These are phyloP conservation scores for Dasysyrphus tricinctus DNA, from an alignment of 2,888 invertebrate genomes.

Conservation along the genomic window DNA sequence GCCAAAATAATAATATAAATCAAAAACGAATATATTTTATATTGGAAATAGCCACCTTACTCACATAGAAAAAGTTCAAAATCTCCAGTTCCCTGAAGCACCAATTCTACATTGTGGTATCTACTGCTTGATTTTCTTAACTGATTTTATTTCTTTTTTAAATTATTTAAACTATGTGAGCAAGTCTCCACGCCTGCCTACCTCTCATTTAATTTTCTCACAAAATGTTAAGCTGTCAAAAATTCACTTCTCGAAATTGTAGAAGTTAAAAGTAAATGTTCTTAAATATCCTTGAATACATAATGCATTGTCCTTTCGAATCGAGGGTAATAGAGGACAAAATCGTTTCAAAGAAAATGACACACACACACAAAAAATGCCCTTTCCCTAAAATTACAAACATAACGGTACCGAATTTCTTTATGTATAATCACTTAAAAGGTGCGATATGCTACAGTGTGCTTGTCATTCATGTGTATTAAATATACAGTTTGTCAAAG, in stretches of 20 bases:
- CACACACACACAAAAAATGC: conserved; percentile 40
- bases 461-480: conserved; percentile 14
- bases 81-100: no score
- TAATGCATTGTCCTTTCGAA: conserved; percentile 30
- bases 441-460: conserved; percentile 49
- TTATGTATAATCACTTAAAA: conserved; percentile 63
- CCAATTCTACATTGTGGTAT: no score
- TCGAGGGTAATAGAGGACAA: conserved; percentile 16
- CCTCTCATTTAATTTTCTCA: background rate
- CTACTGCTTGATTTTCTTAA: background rate
- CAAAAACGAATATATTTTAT: no score
- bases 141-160: no score
- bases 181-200: conserved; percentile 9
- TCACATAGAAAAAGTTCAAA: no score
- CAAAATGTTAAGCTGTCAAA: conserved; percentile 55
- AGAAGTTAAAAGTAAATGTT: background rate
- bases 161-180: background rate
- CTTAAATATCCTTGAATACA: conserved; percentile 40
- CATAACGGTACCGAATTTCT: background rate
- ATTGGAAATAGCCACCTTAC: no score
- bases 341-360: conserved; percentile 4
- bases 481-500: conserved; percentile 48
- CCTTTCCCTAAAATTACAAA: background rate
- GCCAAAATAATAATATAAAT: no score
- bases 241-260: conserved; percentile 4